Percentiles rank a stretch among this genome's conserved stretches.
These are phyloP conservation scores for Carassius gibelio DNA, from an alignment of 2,113 vertebrate species.

Conservation along the genomic window DNA sequence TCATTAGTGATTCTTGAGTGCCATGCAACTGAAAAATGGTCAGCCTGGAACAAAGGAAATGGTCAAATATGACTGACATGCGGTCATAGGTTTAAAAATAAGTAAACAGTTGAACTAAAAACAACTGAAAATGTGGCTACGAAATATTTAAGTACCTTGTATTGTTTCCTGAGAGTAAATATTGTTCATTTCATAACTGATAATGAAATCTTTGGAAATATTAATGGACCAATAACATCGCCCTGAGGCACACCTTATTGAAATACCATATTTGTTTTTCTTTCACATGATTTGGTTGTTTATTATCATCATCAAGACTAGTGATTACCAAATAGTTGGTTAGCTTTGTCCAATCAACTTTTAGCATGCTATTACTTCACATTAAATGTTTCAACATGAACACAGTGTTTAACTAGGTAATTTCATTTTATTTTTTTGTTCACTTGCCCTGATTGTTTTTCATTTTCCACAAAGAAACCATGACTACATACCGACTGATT, in stretches of 20 bases:
- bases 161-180: not conserved
- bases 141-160: not conserved
- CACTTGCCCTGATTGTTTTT: not conserved
- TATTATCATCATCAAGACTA: slow-evolving; percentile 17
- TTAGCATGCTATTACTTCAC: not conserved
- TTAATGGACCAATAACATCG: slow-evolving; percentile 3
- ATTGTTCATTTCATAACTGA: not conserved
- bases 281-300: slow-evolving; percentile 21
- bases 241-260: slow-evolving; percentile 23
- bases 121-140: not conserved
- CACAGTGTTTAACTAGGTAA: not conserved
- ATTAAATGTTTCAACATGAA: not conserved
- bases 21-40: not conserved
- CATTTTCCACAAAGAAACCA: not conserved
- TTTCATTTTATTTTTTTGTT: too few relatives aligned
- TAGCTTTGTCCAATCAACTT: not conserved
- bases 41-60: not conserved
- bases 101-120: not conserved
- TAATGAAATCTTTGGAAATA: not conserved
- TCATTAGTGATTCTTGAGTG: slow-evolving; percentile 53
- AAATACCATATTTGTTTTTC: not conserved
- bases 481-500: too few relatives aligned
- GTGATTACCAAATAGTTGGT: not conserved
- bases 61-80: not conserved
- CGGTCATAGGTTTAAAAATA: not conserved